Percentiles rank a stretch among this genome's conserved stretches.
These are phyloP conservation scores for Mayetiola destructor DNA, from an alignment of 2,888 invertebrate genomes.

Conservation along the genomic window DNA sequence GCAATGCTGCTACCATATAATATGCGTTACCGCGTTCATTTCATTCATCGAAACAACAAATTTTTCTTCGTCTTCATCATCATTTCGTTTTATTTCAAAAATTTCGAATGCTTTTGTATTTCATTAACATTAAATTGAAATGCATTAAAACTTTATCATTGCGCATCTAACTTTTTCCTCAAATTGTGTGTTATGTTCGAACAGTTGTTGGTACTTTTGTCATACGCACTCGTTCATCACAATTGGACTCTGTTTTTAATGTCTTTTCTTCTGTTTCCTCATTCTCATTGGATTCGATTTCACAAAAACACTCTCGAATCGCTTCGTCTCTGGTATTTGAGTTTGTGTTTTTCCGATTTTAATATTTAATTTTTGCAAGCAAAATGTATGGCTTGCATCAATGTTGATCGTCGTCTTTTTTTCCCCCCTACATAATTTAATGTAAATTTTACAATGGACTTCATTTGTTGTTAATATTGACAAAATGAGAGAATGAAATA, in stretches of 20 bases:
- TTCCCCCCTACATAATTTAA: no score
- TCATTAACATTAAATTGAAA: slow-evolving; percentile 9
- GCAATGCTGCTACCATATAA: no score
- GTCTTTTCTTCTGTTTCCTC: background rate
- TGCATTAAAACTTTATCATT: slow-evolving; percentile 10
- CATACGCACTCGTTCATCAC: background rate
- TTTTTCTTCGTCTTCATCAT: background rate
- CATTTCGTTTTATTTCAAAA: background rate
- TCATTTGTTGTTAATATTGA: no score
- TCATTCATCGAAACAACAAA: background rate
- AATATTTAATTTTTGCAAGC: slow-evolving; percentile 11
- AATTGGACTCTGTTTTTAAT: background rate
- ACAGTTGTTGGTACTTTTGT: slow-evolving; percentile 4
- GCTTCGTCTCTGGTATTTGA: background rate
- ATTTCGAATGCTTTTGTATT: slow-evolving; percentile 4
- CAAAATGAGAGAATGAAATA: no score
- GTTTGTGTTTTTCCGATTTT: slow-evolving; percentile 7
- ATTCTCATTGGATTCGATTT: background rate
- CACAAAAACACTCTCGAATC: background rate
- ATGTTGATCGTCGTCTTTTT: no score
- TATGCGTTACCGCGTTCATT: background rate
- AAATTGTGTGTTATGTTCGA: slow-evolving; percentile 7
- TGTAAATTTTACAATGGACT: no score
- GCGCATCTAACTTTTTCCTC: slow-evolving; percentile 3
- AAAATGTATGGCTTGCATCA: no score